Base-by-base conservation (phyloP, 2,888 invertebrate genomes). In the Rhingia campestris region DNA sequence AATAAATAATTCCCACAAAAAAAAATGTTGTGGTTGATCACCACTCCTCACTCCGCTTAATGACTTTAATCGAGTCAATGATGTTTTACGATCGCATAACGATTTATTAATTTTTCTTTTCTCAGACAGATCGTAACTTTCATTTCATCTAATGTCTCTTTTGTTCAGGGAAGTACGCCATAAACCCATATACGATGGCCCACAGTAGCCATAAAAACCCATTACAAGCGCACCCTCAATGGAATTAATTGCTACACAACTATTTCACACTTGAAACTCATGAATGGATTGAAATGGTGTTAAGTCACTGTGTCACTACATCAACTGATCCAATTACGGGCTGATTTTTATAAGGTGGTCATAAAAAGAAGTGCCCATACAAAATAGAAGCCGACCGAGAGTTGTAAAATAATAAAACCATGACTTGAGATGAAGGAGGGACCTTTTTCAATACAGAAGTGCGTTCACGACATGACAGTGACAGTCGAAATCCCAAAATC, bases 211-310 rank as follows among this genome's bases (percentile, higher is more conserved):
- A 69, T 79, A 84, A 84, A n/a, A 84, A 84, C 73, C 56, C 58
- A 79, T 69, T 61, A 56, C 22, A 22, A 22, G 22, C 49, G 10
- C 58, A 63, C 67, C 74, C 69, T 63, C 61, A 82, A 73, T 74
- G 64, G 79, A 66, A 80, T 75, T 80, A 69, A 75, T 75, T 67
- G 51, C 74, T 39, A 69, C 64, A 56, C 64, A 43, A 79, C 73
- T 84, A 84, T 74, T 84, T 84, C 80, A 84, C 80, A 84, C 84
- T 84, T 80, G 64, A 70, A 74, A 75, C 66, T 80, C 80, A 84
- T 84, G 74, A 84, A 84, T 80, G 84, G 82, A 59, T 32, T 59
- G 51, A 41, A 63, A 67, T 69, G 67, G 67, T 56, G 75, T 75
- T 59, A 76, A 61, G 30, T 45, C 58, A 64, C 63, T 4, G 54